Conservation (phyloP, 2,113 vertebrate genomes). For the Phalacrocorax pelagicus region DNA sequence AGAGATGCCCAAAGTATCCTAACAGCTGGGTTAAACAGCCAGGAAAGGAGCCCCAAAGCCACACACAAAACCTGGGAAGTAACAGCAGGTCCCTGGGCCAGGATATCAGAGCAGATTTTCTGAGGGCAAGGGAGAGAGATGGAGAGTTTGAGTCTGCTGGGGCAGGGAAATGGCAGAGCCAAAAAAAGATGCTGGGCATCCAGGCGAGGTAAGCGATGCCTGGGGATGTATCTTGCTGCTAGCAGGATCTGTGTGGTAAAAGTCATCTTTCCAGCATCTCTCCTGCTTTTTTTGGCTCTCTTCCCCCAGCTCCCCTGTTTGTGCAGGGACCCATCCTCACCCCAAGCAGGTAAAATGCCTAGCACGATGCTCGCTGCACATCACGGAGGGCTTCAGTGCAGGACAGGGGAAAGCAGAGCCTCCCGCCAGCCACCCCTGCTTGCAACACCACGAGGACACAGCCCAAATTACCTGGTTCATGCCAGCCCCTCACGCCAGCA, state of each 20-base stretch:
- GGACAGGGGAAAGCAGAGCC: background rate
- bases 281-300: background rate
- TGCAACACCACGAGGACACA: background rate
- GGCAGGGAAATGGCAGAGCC: background rate
- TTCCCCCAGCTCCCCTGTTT: background rate
- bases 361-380: accelerated
- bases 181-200: background rate
- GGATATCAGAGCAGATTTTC: background rate
- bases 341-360: background rate
- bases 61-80: background rate
- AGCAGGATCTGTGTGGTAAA: background rate
- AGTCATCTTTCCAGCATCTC: background rate
- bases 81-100: background rate
- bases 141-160: background rate
- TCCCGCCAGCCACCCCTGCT: accelerated
- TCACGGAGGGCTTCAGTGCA: background rate
- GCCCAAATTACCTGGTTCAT: background rate
- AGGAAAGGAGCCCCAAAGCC: background rate
- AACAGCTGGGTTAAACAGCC: background rate
- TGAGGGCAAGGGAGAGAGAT: background rate
- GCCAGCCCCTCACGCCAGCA: background rate
- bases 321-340: background rate
- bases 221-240: background rate
- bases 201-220: background rate
- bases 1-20: background rate